phyloP scores from a whole-genome alignment of 1,140 invertebrate genomes.

The Heliothis subflexa region DNA sequence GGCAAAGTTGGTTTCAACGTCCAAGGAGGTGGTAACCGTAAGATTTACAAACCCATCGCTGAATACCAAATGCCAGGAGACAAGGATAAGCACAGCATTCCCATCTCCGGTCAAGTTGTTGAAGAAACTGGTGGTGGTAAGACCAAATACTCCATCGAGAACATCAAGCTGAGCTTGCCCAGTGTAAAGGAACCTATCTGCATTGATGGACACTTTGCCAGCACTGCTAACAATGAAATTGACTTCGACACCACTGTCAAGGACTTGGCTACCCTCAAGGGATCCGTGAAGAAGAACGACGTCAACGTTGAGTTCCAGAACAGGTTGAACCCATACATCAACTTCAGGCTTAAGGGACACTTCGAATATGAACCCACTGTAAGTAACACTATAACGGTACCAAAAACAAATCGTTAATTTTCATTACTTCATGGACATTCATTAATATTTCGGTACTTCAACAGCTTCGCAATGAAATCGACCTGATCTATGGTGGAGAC shows the following conservation, averaged over 20 bases:
- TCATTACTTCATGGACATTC: not conserved
- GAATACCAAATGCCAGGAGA: slow-evolving; percentile 89
- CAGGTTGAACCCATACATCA: slow-evolving; percentile 87
- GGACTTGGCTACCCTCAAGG: slow-evolving; percentile 81
- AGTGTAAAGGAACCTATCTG: slow-evolving; percentile 80
- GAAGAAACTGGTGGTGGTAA: slow-evolving; percentile 61
- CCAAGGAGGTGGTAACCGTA: slow-evolving; percentile 82
- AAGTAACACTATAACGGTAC: slow-evolving; percentile 50
- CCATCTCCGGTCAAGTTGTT: slow-evolving; percentile 75
- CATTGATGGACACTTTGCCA: slow-evolving; percentile 83
- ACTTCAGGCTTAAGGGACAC: slow-evolving; percentile 84
- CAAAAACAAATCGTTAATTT: not conserved
- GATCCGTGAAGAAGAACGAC: slow-evolving; percentile 72
- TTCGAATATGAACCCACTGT: slow-evolving; percentile 66
- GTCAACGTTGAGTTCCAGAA: slow-evolving; percentile 84
- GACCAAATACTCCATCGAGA: slow-evolving; percentile 87
- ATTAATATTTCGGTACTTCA: slow-evolving; percentile 14
- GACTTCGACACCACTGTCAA: slow-evolving; percentile 85
- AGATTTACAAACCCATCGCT: slow-evolving; percentile 89
- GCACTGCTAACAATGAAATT: slow-evolving; percentile 46
- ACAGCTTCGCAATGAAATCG: slow-evolving; percentile 85
- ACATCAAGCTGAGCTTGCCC: slow-evolving; percentile 85
- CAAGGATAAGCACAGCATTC: slow-evolving; percentile 68
- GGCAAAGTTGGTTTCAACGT: slow-evolving; percentile 88
- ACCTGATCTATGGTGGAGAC: slow-evolving; percentile 88